These are phyloP conservation scores for Heteromurus nitidus DNA, from an alignment of 2,888 invertebrate genomes.

Conservation along the genomic window DNA sequence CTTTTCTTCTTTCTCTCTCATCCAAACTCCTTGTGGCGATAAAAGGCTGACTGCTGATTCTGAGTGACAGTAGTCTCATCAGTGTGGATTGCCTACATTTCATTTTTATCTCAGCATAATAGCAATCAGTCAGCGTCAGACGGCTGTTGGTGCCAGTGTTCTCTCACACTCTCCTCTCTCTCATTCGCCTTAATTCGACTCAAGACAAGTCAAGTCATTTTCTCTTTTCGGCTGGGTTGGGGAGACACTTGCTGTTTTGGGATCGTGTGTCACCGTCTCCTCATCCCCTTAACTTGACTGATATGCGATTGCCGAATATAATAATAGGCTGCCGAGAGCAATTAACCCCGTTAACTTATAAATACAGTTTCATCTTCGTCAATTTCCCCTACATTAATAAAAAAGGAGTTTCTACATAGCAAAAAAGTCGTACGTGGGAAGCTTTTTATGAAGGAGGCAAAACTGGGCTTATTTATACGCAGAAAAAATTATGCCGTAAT, in stretches of 20 bases:
- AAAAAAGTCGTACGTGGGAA: not conserved
- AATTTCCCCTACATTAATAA: not conserved
- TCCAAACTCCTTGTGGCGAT: too few relatives aligned
- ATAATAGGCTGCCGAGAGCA: constrained; percentile 14
- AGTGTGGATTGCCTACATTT: constrained; percentile 47
- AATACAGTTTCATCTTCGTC: not conserved
- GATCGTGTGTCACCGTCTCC: constrained; percentile 5
- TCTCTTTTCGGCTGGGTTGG: not conserved
- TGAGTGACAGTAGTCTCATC: constrained; percentile 55
- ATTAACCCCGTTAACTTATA: constrained; percentile 36
- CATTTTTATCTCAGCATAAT: constrained; percentile 44
- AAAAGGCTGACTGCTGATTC: too few relatives aligned
- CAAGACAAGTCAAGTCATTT: not conserved
- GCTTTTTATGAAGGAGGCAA: not conserved
- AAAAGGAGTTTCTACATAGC: not conserved
- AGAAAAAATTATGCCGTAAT: constrained; percentile 12
- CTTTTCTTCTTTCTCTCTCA: not conserved
- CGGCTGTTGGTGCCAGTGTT: not conserved
- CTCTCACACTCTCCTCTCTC: not conserved
- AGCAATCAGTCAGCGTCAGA: constrained; percentile 42
- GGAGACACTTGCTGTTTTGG: constrained; percentile 6
- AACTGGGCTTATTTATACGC: constrained; percentile 8
- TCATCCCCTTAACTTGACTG: not conserved
- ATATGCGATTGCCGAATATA: too few relatives aligned
- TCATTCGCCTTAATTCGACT: too few relatives aligned